Evolutionary conservation across 1,140 invertebrate genomes (phyloP), one percentile per base, ranked within the genome.

Genomic region (Prorops nasuta): DNA sequence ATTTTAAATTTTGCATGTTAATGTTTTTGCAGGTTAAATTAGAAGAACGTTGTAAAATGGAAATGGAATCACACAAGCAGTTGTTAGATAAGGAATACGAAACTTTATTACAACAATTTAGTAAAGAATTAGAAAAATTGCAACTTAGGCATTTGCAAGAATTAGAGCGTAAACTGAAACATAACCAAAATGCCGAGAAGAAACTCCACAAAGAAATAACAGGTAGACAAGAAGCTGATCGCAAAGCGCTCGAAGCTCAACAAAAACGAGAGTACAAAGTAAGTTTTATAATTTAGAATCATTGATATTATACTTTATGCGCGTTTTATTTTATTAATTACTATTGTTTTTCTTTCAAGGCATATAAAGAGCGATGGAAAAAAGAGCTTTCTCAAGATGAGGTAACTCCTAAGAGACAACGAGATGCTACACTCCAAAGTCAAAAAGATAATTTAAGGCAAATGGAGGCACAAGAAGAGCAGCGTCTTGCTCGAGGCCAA

Each of bases 51-150:
- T 98, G 96, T 80, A 89, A 92, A 76, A 84, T 90, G 58, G 96
- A 99, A 79, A 94, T 98, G 86, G 97, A 99, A 67, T 89, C 89
- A 66, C 93, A 98, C 76, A 96, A 98, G 74, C 84, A 89, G 65
- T 86, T 91, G 63, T 80, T 98, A 54, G 97, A 99, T 71, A 94
- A 96, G 71, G 97, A 99, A 76, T 98, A 98, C 71, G 96, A 98
- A 71, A 86, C 85, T 52, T 78, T 98, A 47, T 81, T 96, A 60
- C 87, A 90, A 66, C 91, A 90, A 61, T 96, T 97, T 69, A 90
- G 88, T 51, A 87, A 93, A 61, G 96, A 98, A 67, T 80, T 98
- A 44, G 94, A 97, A 68, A 90, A 92, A 63, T 78, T 98, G 38
- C 89, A 92, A 76, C 79, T 86, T 4, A 90, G 88, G 74, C 94